phyloP scores from a whole-genome alignment of 2,888 invertebrate genomes.

The Acronicta aceris region DNA sequence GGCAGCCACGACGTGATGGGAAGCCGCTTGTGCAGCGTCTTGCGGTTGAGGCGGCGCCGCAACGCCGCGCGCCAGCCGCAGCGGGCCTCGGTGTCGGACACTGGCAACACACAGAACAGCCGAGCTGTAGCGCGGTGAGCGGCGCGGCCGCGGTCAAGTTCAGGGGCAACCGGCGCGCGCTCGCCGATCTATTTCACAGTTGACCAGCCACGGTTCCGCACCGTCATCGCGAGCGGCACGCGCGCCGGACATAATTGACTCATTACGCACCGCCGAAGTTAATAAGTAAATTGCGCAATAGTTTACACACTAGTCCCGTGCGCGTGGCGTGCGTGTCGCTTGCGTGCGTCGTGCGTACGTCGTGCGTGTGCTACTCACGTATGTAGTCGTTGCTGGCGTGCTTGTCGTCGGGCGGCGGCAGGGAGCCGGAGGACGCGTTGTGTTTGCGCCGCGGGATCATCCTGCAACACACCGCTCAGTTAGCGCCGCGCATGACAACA shows the following conservation, averaged over 20 bases:
- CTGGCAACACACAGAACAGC: conserved; percentile 69
- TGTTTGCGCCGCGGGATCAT: conserved; percentile 86
- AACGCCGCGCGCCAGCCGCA: conserved; percentile 79
- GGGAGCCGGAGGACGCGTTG: conserved; percentile 84
- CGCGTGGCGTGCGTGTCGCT: too few relatives aligned
- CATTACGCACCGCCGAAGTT: too few relatives aligned
- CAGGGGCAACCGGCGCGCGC: conserved; percentile 25
- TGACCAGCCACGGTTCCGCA: conserved; percentile 24
- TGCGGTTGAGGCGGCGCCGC: conserved; percentile 90
- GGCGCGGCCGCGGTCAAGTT: conserved; percentile 23
- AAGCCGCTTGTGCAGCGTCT: conserved; percentile 92
- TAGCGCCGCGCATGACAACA: neutral
- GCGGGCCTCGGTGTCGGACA: conserved; percentile 79
- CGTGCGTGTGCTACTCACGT: conserved; percentile 68
- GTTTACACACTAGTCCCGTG: too few relatives aligned
- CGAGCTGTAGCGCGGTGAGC: neutral
- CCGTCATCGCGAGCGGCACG: conserved; percentile 37
- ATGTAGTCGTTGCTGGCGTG: conserved; percentile 87
- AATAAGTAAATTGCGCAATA: conserved; percentile 7
- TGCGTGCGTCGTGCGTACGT: neutral
- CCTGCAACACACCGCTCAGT: conserved; percentile 58
- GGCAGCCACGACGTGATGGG: conserved; percentile 95
- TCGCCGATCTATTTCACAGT: conserved; percentile 32
- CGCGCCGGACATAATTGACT: neutral
- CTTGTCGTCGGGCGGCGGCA: conserved; percentile 85